Evolutionary conservation across 2,113 vertebrate species (phyloP).

Genomic region (Peromyscus leucopus): DNA sequence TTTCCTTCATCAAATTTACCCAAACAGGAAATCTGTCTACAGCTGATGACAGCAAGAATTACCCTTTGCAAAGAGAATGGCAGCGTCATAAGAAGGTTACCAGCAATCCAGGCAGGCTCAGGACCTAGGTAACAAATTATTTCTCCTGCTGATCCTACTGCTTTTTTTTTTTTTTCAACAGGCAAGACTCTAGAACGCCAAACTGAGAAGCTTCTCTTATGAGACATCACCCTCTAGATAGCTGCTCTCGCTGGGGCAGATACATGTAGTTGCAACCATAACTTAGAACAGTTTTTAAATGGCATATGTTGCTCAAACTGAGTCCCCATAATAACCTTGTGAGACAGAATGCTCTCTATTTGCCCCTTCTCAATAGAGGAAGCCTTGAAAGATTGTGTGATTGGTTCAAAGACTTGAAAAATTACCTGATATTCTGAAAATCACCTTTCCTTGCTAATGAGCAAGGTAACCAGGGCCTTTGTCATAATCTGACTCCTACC

Average conservation of each 20-base stretch:
- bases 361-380: not conserved
- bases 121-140: slow-evolving; percentile 15
- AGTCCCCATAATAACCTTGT: not conserved
- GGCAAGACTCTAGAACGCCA: not conserved
- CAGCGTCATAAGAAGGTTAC: slow-evolving; percentile 16
- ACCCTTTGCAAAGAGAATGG: not conserved
- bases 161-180: slow-evolving; percentile 40
- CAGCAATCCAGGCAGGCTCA: not conserved
- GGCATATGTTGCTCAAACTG: not conserved
- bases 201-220: slow-evolving; percentile 27
- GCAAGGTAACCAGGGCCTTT: not conserved
- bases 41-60: slow-evolving; percentile 35
- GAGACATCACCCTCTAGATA: not conserved
- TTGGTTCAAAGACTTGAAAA: not conserved
- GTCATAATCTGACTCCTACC: slow-evolving; percentile 14
- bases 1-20: slow-evolving; percentile 70
- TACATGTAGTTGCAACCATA: not conserved
- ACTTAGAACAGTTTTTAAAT: slow-evolving; percentile 5
- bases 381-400: not conserved
- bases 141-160: slow-evolving; percentile 18
- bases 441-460: not conserved
- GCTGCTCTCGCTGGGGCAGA: not conserved
- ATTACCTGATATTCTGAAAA: not conserved
- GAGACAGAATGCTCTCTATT: not conserved
- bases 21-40: slow-evolving; percentile 49